Percentiles rank a stretch among this genome's conserved stretches.
phyloP scores from a whole-genome alignment of 2,888 invertebrate species.

The Amblyteles armatorius region DNA sequence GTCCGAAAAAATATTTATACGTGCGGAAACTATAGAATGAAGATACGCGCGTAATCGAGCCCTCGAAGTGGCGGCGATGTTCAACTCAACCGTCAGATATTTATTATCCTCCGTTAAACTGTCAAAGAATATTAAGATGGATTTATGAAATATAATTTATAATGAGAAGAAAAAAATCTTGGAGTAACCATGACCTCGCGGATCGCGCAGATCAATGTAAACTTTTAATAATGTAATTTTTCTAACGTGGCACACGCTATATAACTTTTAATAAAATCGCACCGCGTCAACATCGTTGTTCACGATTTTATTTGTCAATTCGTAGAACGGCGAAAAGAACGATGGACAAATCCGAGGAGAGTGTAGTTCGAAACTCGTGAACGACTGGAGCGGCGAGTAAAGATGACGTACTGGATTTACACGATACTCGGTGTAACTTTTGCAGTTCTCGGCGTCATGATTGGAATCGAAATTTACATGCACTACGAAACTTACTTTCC shows the following conservation, averaged over 20 bases:
- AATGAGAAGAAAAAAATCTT: constrained; percentile 16
- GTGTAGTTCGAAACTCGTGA: constrained; percentile 1
- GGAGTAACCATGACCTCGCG: constrained; percentile 7
- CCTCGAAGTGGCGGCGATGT: constrained; percentile 16
- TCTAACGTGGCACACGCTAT: constrained; percentile 43
- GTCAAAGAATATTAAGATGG: not conserved
- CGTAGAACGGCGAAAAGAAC: constrained; percentile 7
- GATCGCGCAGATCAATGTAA: constrained; percentile 31
- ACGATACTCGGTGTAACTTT: constrained; percentile 62
- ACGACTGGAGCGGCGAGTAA: not conserved
- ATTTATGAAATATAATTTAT: not conserved
- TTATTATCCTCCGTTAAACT: constrained; percentile 9
- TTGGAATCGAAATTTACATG: constrained; percentile 78
- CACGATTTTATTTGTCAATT: not conserved
- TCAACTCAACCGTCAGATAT: constrained; percentile 41
- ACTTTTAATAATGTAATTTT: constrained; percentile 35
- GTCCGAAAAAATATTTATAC: constrained; percentile 13
- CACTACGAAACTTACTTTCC: constrained; percentile 79
- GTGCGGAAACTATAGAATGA: constrained; percentile 28
- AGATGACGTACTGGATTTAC: constrained; percentile 64
- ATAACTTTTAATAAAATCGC: constrained; percentile 55
- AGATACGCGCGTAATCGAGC: constrained; percentile 32
- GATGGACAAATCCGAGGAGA: not conserved
- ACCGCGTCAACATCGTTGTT: constrained; percentile 5
- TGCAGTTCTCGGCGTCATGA: constrained; percentile 69